Percentiles rank a stretch among this genome's conserved stretches.
These are phyloP conservation scores for Eclectus roratus DNA, from an alignment of 2,113 vertebrate species.

Conservation along the genomic window DNA sequence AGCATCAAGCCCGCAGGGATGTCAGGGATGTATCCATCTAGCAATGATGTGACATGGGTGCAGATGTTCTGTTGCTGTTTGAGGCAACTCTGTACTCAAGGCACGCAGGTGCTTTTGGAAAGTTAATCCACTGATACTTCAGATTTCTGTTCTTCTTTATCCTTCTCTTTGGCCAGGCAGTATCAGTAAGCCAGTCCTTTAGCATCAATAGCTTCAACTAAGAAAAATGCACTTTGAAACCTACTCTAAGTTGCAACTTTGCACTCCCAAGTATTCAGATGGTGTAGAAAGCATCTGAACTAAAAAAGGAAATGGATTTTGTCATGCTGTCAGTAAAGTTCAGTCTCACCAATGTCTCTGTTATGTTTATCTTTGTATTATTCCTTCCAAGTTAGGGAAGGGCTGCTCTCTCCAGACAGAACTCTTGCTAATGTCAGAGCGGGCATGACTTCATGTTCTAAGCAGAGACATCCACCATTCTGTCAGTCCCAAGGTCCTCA, in stretches of 20 bases:
- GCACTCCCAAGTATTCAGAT: background rate
- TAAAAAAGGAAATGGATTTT: background rate
- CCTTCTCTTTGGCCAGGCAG: background rate
- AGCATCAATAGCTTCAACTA: background rate
- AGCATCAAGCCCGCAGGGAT: background rate
- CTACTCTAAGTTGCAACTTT: background rate
- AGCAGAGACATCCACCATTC: background rate
- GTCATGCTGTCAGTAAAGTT: background rate
- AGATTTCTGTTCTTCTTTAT: background rate
- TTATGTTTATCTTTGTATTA: background rate
- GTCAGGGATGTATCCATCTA: background rate
- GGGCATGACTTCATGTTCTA: accelerated
- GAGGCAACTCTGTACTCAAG: background rate
- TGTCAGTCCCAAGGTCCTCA: background rate
- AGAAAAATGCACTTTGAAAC: background rate
- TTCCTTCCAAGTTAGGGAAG: background rate
- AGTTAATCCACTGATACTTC: background rate
- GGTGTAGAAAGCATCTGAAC: background rate
- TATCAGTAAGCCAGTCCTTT: background rate
- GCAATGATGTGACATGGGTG: background rate
- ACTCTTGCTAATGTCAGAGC: background rate
- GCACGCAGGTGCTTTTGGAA: background rate
- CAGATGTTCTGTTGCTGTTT: background rate
- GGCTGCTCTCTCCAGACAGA: background rate
- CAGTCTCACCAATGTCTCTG: background rate